phyloP scores from a whole-genome alignment of 2,797 vertebrate genomes.

The Gobio occitaniae region DNA sequence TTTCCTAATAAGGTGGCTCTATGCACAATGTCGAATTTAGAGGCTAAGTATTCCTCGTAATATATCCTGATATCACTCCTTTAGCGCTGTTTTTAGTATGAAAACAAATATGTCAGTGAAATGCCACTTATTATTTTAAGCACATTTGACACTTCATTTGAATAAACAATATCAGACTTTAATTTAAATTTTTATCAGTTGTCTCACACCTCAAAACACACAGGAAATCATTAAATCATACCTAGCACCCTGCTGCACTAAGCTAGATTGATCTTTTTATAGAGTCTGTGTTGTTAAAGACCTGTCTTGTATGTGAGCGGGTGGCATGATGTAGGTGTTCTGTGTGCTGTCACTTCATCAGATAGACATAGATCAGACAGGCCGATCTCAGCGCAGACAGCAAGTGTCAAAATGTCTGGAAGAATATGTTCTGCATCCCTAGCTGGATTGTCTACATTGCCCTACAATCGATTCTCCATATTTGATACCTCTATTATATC shows the following conservation, averaged over 20 bases:
- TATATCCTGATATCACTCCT: conserved; percentile 7
- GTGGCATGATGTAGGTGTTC: conserved; percentile 44
- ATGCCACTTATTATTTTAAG: conserved; percentile 14
- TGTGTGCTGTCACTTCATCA: conserved; percentile 55
- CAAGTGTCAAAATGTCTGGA: conserved; percentile 59
- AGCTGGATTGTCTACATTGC: conserved; percentile 18
- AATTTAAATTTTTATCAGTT: conserved; percentile 3
- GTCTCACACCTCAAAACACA: conserved; percentile 23
- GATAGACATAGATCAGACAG: conserved; percentile 49
- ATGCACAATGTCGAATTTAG: not conserved
- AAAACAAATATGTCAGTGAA: conserved; percentile 10
- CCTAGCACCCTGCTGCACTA: not conserved
- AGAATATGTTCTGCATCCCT: conserved; percentile 40
- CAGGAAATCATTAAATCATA: conserved; percentile 2
- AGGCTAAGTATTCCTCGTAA: not conserved
- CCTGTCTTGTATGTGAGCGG: conserved; percentile 44
- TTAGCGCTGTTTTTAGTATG: not conserved
- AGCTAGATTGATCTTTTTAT: conserved; percentile 46
- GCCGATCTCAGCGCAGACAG: conserved; percentile 53
- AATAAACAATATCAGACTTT: conserved; percentile 30
- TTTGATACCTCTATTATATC: conserved; percentile 25
- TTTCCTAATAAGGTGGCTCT: not conserved
- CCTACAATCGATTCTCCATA: conserved; percentile 16
- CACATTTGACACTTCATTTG: conserved; percentile 26
- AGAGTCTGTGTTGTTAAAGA: conserved; percentile 42